Conservation (phyloP, 2,888 invertebrate genomes). For the Arge pagana region DNA sequence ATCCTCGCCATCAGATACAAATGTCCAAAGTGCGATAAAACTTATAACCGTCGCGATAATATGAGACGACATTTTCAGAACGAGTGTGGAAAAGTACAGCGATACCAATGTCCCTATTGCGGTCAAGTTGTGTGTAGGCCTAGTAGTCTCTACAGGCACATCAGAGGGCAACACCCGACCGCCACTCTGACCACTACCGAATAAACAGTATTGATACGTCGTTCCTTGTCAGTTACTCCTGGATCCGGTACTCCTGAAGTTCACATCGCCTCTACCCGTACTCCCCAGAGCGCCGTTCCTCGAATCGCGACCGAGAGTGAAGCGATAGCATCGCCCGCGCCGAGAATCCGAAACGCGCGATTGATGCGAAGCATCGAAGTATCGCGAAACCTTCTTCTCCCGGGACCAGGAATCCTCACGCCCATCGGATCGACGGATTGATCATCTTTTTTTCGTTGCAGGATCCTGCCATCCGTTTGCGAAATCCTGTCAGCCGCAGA, state of each 20-base stretch:
- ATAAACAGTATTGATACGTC: slow-evolving; percentile 36
- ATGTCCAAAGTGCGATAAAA: slow-evolving; percentile 5
- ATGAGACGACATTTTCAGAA: slow-evolving; percentile 31
- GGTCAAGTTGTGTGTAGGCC: slow-evolving; percentile 39
- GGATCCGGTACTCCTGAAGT: no score
- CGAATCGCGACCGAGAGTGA: no score
- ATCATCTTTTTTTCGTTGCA: slow-evolving; percentile 16
- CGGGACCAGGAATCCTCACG: no score
- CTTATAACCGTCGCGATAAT: background rate
- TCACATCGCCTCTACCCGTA: no score
- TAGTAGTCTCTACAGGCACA: slow-evolving; percentile 44
- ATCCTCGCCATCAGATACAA: background rate
- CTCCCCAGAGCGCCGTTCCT: background rate
- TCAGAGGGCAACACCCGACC: slow-evolving; percentile 46
- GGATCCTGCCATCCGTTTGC: background rate
- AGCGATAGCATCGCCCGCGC: no score
- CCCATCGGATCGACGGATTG: no score
- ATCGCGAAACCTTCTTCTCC: no score
- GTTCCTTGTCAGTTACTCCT: no score
- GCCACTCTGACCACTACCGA: no score
- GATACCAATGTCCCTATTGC: slow-evolving; percentile 45
- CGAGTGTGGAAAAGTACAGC: slow-evolving; percentile 45
- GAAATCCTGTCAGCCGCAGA: background rate
- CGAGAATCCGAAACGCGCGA: no score
- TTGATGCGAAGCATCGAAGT: no score